Evolutionary conservation across 2,797 vertebrate species (phyloP).

Genomic region (Nyctibius grandis): DNA sequence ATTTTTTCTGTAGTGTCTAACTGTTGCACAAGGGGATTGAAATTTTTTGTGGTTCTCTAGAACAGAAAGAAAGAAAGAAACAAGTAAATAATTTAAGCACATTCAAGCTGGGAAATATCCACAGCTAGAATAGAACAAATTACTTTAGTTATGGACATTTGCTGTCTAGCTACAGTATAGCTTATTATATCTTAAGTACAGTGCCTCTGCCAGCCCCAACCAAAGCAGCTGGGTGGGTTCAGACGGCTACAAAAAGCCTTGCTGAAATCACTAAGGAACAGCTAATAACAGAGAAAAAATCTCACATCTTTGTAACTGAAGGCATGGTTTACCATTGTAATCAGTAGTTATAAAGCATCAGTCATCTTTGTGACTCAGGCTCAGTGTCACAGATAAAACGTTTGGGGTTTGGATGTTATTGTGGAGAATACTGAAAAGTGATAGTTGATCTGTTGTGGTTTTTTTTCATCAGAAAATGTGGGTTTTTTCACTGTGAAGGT

Average conservation of each 20-base stretch:
- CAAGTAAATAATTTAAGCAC: neutral
- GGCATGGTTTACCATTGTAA: neutral
- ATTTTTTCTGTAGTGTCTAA: neutral
- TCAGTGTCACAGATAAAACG: neutral
- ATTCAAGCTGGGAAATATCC: neutral
- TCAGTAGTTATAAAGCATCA: neutral
- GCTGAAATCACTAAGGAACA: neutral
- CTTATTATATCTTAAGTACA: neutral
- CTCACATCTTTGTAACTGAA: neutral
- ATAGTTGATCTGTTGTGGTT: neutral
- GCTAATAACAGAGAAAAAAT: neutral
- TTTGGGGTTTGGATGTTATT: neutral
- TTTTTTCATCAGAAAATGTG: neutral
- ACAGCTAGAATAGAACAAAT: neutral
- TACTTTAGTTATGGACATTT: neutral
- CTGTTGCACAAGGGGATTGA: neutral
- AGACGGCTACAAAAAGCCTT: neutral
- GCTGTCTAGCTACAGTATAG: neutral
- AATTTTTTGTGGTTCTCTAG: neutral
- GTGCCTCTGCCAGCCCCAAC: neutral
- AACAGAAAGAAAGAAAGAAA: neutral
- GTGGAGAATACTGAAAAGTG: neutral
- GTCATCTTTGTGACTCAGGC: neutral
- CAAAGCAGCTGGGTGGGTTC: neutral
- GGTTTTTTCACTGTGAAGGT: neutral